Percentiles rank a stretch among this genome's conserved stretches.
These are phyloP conservation scores for Panonychus citri DNA, from an alignment of 1,140 invertebrate genomes.

Conservation along the genomic window DNA sequence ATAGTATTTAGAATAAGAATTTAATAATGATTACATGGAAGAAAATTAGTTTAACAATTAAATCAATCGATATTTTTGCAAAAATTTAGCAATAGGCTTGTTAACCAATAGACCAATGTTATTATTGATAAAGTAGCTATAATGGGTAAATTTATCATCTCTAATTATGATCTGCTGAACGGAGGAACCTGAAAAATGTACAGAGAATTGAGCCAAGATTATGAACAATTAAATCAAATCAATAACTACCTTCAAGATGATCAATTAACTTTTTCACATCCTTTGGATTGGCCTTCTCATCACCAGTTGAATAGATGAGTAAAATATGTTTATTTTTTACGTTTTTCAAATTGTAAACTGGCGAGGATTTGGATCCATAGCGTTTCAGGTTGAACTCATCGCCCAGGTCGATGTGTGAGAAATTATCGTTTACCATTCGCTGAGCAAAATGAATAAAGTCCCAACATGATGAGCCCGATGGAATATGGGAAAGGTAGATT, in stretches of 20 bases:
- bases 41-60: no score
- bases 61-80: no score
- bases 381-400: background rate
- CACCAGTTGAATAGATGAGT: background rate
- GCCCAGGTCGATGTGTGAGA: slow-evolving; percentile 17
- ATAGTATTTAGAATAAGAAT: no score
- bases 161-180: no score
- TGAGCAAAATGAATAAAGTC: slow-evolving; percentile 38
- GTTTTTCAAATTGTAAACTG: background rate
- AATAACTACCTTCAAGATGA: background rate
- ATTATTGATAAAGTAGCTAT: no score
- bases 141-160: no score
- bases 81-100: no score
- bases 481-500: slow-evolving; percentile 47
- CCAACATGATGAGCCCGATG: slow-evolving; percentile 52
- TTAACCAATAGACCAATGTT: no score
- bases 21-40: no score
- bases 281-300: background rate
- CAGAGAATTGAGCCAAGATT: no score
- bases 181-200: no score
- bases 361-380: background rate
- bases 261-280: background rate
- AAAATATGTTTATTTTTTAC: background rate
- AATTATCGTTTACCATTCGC: slow-evolving; percentile 17
- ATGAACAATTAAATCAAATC: no score